These are phyloP conservation scores for Platycercus adscitus DNA, from an alignment of 2,113 vertebrate genomes.

Conservation along the genomic window DNA sequence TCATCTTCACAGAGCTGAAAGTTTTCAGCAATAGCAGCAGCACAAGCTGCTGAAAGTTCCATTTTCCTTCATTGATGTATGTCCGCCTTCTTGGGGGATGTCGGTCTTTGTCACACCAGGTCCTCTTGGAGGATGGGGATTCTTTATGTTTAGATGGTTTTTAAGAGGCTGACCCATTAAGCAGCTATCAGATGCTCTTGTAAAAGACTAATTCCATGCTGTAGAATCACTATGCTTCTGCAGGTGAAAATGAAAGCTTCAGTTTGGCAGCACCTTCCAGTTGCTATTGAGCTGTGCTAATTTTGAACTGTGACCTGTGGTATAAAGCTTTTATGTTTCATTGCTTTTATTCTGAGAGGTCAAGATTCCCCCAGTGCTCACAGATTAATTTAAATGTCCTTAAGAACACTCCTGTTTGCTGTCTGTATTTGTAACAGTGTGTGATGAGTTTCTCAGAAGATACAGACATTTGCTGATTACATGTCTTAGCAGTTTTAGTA, in stretches of 20 bases:
- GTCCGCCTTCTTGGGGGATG: background rate
- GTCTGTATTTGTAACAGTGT: constrained; percentile 20
- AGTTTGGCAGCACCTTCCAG: background rate
- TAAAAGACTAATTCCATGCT: background rate
- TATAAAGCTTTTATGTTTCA: background rate
- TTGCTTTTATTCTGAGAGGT: background rate
- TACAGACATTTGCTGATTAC: constrained; percentile 29
- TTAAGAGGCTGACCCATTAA: background rate
- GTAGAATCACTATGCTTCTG: background rate
- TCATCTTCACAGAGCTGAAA: background rate
- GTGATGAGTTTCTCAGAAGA: background rate
- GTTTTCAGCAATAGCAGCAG: background rate
- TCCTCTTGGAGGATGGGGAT: background rate
- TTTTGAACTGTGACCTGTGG: background rate
- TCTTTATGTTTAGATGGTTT: background rate
- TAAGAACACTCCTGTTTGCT: background rate
- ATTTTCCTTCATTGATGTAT: background rate
- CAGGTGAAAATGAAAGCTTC: background rate
- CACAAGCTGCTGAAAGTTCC: background rate
- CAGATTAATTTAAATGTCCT: background rate
- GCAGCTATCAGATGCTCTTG: background rate
- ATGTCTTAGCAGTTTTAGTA: constrained; percentile 39
- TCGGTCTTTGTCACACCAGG: background rate
- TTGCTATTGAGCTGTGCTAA: background rate
- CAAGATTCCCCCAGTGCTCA: background rate